Base-by-base conservation (phyloP, 2,888 invertebrate genomes). In the Platynereis dumerilii region DNA sequence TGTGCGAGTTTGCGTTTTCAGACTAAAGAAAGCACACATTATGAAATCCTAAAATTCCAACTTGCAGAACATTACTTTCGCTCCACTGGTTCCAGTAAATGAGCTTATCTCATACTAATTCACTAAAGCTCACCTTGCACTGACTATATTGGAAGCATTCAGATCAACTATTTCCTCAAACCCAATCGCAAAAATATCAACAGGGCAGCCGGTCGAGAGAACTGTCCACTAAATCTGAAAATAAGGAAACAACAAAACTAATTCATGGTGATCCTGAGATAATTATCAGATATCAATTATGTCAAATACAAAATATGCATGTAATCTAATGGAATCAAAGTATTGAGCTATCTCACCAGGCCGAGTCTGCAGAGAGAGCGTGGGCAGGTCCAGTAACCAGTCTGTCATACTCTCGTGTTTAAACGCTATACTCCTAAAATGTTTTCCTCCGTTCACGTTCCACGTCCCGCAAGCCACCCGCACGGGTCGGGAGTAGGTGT, bases 161-260 rank as follows among this genome's bases (percentile, higher is more conserved):
- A 99, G 86, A 86, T 99, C 99, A 12, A 99, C 98, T 73, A 99
- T 97, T 87, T 99, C 99, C 85, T 99, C 95, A 86, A 99, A 97
- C 22, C 99, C 99, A 81, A 99, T 92, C 0, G 96, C 97, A 86
- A 92, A 98, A 68, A 99, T 92, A 85, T 99, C 99, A 60, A 92
- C 91, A 22, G 93, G 91, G 39, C 27, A 27, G 27, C 17, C 15
- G 24, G 28, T 62, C 62, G 12, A 48, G 22, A 17, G 44, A 28
- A 15, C 17, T 24, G 28, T 28, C 29, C 27, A 62, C 15, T 17
- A 62, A n/a, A 45, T 62, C 62, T 62, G 62, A 3, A 27, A 61
- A 29, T 29, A 39, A 58, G 7, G 20, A 48, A 48, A 48, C n/a
- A n/a, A n/a, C n/a, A n/a, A n/a, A n/a, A n/a, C n/a, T n/a, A n/a